Evolutionary conservation across 2,888 invertebrate genomes (phyloP), one percentile per base, ranked within the genome.

Genomic region (Rhodophaea formosa): DNA sequence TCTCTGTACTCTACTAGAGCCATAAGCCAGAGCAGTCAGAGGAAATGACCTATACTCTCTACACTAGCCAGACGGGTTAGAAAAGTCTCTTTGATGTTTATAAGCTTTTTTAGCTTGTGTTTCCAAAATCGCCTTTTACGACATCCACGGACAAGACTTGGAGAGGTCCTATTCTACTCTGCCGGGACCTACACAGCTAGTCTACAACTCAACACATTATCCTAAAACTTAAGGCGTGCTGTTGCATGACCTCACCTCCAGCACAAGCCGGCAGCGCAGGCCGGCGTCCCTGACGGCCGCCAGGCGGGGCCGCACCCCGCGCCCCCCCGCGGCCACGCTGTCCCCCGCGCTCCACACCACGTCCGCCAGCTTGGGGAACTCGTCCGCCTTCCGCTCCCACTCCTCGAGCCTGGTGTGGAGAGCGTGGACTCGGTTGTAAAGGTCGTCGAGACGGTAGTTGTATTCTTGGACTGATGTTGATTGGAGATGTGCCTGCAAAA

Each of bases 261-360:
- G 58, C 10, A 85, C 62, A 17, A 87, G 76, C 43, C 86, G 72
- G 59, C 89, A 88, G n/a, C 82, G 67, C 17, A 84, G 59, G 7
- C 78, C 87, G 0, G 73, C 63, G 52, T 86, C 85, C 51, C 76
- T 75, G 1, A 86, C 70, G 0, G 71, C 73, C 0, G 76, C 69
- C 55, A 88, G 62, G 55, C 68, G 61, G 0, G 87, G 86, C 53
- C 88, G 79, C 15, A 92, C 89, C 2, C 88, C 79, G n/a, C 81
- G 75, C 12, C 92, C 82, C 45, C 93, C 87, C 0, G 88, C 91
- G 3, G 85, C 86, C 0, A 94, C 88, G 0, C 84, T 74, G 8
- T 92, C 91, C 3, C 90, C 82, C 15, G 93, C 82, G 15, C 77
- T 80, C 73, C 92, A 88, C 54, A 93, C 90, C 0, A 80, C 77